Conservation (phyloP, 2,888 invertebrate genomes). For the Nomada ruficornis region DNA sequence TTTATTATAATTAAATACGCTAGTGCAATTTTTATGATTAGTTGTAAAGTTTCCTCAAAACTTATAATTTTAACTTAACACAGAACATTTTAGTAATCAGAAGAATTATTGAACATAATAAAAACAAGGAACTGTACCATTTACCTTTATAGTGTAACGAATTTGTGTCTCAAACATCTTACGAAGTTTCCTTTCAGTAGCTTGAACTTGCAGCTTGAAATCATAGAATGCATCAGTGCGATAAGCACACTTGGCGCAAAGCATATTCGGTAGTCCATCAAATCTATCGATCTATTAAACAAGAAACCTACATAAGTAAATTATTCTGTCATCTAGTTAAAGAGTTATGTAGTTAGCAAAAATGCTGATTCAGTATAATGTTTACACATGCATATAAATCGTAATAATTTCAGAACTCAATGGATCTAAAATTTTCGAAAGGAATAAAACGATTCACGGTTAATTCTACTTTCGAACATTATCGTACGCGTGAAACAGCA, state of each 20-base stretch:
- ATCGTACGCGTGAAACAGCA: neutral
- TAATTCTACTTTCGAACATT: too few relatives aligned
- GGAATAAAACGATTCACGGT: too few relatives aligned
- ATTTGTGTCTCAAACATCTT: constrained; percentile 74
- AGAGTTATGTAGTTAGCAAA: neutral
- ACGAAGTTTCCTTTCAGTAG: constrained; percentile 77
- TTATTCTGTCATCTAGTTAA: neutral
- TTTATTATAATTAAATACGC: too few relatives aligned
- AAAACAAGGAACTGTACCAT: neutral
- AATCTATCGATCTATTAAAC: constrained; percentile 75
- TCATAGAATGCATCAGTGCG: constrained; percentile 79
- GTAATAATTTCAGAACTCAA: too few relatives aligned
- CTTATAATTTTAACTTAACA: neutral
- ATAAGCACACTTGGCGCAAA: constrained; percentile 81
- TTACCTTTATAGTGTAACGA: constrained; percentile 48
- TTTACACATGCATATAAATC: too few relatives aligned
- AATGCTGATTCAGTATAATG: neutral
- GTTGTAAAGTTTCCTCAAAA: too few relatives aligned
- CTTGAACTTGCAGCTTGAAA: constrained; percentile 79
- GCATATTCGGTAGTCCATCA: constrained; percentile 80
- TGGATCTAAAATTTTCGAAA: too few relatives aligned
- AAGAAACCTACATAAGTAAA: neutral
- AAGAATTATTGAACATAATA: neutral
- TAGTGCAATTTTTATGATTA: too few relatives aligned
- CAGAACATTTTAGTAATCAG: neutral